Evolutionary conservation across 2,797 vertebrate species (phyloP).

Genomic region (Catharus ustulatus): DNA sequence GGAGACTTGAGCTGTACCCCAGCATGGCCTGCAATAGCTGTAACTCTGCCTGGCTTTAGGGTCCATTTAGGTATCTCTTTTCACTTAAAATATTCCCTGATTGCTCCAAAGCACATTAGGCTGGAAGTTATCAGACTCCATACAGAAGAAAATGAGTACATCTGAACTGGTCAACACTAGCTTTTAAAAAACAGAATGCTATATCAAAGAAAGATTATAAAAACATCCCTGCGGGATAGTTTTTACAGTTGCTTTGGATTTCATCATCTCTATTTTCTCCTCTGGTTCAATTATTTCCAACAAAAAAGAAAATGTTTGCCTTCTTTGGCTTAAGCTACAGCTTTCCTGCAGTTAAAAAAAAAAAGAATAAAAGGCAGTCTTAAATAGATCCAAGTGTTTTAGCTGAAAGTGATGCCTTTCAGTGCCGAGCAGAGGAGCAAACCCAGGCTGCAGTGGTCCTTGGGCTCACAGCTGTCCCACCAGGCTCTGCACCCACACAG

Average conservation of each 20-base stretch:
- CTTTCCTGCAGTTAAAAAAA: background rate
- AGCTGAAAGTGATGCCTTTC: background rate
- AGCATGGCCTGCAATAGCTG: background rate
- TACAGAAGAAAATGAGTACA: background rate
- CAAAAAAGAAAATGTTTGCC: background rate
- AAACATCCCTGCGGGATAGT: background rate
- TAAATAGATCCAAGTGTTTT: background rate
- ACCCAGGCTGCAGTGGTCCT: background rate
- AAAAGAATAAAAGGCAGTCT: background rate
- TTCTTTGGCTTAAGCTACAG: background rate
- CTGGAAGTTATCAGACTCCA: background rate
- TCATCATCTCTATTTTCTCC: background rate
- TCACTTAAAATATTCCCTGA: background rate
- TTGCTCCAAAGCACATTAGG: background rate
- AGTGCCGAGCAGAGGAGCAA: background rate
- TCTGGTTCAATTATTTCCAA: background rate
- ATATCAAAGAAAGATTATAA: background rate
- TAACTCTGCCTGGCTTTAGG: background rate
- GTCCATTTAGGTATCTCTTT: background rate
- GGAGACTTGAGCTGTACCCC: background rate
- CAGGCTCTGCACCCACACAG: background rate
- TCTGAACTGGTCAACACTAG: background rate
- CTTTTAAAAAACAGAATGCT: background rate
- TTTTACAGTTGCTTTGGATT: conserved; percentile 16
- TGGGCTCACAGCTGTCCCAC: background rate